phyloP scores from a whole-genome alignment of 37 sponge, comb jelly and placozoan species.

The Chondrosia reniformis region DNA sequence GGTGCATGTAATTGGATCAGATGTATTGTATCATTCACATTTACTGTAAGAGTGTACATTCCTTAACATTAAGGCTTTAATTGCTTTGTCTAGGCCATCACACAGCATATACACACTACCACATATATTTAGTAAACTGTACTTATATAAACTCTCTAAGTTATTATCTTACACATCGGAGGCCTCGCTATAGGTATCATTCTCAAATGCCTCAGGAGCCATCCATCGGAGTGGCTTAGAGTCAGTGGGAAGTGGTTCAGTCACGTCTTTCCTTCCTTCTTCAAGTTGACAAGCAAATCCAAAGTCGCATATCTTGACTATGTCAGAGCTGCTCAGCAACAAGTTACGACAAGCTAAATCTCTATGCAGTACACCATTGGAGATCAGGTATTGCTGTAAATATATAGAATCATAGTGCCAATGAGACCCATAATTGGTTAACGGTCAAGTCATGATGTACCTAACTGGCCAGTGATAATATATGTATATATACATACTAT shows the following conservation, averaged over 20 bases:
- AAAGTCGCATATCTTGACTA: conserved; percentile 14
- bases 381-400: neutral
- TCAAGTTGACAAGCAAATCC: conserved; percentile 8
- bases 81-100: too few species aligned
- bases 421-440: too few species aligned
- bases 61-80: too few species aligned
- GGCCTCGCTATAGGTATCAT: conserved; percentile 1
- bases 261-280: neutral
- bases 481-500: too few species aligned
- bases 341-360: conserved; percentile 16
- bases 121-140: too few species aligned
- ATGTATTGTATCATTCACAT: too few species aligned
- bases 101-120: too few species aligned
- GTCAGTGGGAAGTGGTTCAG: neutral
- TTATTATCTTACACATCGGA: conserved; percentile 20
- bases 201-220: conserved; percentile 21
- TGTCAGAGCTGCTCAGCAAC: neutral
- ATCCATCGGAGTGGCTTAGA: conserved; percentile 21
- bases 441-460: too few species aligned
- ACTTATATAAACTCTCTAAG: too few species aligned
- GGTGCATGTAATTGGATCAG: too few species aligned
- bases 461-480: too few species aligned
- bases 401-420: neutral
- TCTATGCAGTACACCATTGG: conserved; percentile 6
- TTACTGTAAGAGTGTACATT: too few species aligned